Conservation (phyloP, 2,113 vertebrate genomes). For the Mus spicilegus region DNA sequence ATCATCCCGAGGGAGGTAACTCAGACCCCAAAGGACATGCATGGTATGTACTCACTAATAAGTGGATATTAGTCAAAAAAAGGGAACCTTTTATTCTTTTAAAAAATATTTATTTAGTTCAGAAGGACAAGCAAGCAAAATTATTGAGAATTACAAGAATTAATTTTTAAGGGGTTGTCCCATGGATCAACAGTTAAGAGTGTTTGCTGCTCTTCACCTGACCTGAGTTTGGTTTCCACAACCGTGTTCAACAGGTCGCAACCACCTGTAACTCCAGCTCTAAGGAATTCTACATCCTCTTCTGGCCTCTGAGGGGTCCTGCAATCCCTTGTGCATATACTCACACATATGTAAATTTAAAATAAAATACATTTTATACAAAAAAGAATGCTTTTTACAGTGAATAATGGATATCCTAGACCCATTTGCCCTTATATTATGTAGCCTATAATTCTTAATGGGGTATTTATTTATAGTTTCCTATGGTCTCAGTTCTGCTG, state of each 20-base stretch:
- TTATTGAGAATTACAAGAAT: background rate
- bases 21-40: too few relatives aligned
- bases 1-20: too few relatives aligned
- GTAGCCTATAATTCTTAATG: background rate
- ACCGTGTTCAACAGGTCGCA: background rate
- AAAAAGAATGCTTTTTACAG: background rate
- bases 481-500: background rate
- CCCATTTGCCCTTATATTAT: background rate
- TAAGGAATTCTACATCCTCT: background rate
- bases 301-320: background rate
- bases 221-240: background rate
- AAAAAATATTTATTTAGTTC: background rate
- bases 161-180: background rate
- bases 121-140: background rate
- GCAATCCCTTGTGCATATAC: background rate
- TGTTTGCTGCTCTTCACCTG: background rate
- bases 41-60: too few relatives aligned
- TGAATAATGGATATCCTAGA: background rate
- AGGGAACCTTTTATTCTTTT: background rate
- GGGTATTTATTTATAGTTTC: background rate
- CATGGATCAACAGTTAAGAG: background rate
- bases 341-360: background rate
- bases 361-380: background rate
- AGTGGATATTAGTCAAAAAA: too few relatives aligned
- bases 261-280: background rate